Evolutionary conservation across 1,140 invertebrate genomes (phyloP).

Genomic region (Telenomus remus): DNA sequence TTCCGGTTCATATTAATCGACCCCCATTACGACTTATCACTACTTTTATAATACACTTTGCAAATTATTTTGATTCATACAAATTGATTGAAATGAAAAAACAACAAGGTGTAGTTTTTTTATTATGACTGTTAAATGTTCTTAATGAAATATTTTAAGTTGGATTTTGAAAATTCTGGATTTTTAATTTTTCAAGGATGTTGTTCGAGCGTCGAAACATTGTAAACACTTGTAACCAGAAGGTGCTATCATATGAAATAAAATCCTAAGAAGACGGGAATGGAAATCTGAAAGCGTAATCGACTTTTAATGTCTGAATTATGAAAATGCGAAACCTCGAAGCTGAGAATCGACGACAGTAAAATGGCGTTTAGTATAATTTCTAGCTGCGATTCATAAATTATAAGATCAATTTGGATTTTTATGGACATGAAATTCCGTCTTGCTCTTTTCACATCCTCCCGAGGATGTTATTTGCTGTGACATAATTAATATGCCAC

Average conservation of each 20-base stretch:
- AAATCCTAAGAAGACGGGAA: slow-evolving; percentile 49
- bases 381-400: slow-evolving; percentile 59
- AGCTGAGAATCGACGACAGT: slow-evolving; percentile 54
- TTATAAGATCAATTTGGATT: slow-evolving; percentile 52
- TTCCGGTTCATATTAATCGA: slow-evolving; percentile 10
- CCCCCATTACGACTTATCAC: slow-evolving; percentile 12
- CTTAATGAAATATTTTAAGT: too few species aligned
- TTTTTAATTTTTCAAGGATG: too few species aligned
- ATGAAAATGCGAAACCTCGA: slow-evolving; percentile 50
- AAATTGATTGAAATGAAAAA: too few species aligned
- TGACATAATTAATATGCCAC: slow-evolving; percentile 33
- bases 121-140: too few species aligned
- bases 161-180: too few species aligned
- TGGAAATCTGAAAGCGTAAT: slow-evolving; percentile 58
- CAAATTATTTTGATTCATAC: too few species aligned
- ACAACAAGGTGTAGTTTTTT: too few species aligned
- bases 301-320: slow-evolving; percentile 58
- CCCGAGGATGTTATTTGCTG: slow-evolving; percentile 30
- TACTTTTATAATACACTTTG: background rate
- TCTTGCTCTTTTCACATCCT: slow-evolving; percentile 19
- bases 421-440: slow-evolving; percentile 52
- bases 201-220: too few species aligned
- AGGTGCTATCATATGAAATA: slow-evolving; percentile 41
- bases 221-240: background rate
- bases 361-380: slow-evolving; percentile 60